Base-by-base conservation (phyloP, 2,888 invertebrate species). In the Embidobia sp. region DNA sequence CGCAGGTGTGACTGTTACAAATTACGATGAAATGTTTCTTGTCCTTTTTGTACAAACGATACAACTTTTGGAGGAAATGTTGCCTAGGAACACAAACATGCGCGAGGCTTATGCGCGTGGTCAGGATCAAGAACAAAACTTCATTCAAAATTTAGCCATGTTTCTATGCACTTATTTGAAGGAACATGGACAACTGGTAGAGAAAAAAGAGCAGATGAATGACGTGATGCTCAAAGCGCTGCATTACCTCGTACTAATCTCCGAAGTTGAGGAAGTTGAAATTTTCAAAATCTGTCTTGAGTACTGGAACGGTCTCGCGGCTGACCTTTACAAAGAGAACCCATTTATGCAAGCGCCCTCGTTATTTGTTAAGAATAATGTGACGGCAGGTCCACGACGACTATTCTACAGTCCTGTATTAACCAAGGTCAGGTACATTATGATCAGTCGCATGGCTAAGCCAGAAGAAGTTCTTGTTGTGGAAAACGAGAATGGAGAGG, bases 361-460 rank as follows among this genome's bases (percentile, higher is more conserved):
- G 42, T 89, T 90, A 49, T 89, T 81, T 78, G 82, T 85, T 70
- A 88, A 89, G 78, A 86, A 84, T 53, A 90, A 81, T 83, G 85
- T 84, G 44, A 81, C 91, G 87, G 85, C 90, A 87, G 80, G 92
- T 3, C 87, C 93, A 11, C 91, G 95, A 55, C 92, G 95, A 84
- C 92, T 93, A 74, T 92, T 96, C 82, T 97, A 96, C 88, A 93
- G 94, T 69, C 94, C 94, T 85, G 94, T 96, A 48, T 90, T 97
- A 66, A 95, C 95, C 76, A 95, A 95, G 91, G 95, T 99, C 33
- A 93, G 99, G 37, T 96, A 96, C 86, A 98, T 98, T 44, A 99
- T 99, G 98, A 99, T 99, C 86, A 97, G 97, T 73, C 93, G 99
- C 84, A 99, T 99, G 99, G 99, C 99, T 11, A 99, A 98, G 90